These are phyloP conservation scores for Pachyuromys duprasi DNA, from an alignment of 2,797 vertebrate species.

Conservation along the genomic window DNA sequence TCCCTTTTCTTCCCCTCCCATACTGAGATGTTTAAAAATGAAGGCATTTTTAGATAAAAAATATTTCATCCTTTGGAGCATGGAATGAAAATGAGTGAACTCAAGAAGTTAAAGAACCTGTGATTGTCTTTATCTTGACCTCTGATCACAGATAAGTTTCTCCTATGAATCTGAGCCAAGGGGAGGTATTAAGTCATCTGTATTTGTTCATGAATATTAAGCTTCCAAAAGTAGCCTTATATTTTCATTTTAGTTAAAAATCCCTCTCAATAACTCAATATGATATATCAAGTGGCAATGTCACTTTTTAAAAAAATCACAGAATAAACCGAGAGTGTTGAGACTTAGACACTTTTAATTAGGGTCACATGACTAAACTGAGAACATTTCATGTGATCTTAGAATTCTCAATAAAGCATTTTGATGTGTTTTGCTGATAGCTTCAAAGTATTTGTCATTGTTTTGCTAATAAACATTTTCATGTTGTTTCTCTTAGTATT, in stretches of 20 bases:
- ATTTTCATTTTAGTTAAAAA: background rate
- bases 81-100: background rate
- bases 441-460: background rate
- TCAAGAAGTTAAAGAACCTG: background rate
- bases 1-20: too few relatives aligned
- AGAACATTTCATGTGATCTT: slow-evolving; percentile 22
- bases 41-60: background rate
- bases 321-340: background rate
- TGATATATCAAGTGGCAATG: background rate
- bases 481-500: slow-evolving; percentile 19
- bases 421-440: background rate
- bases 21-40: background rate
- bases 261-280: background rate
- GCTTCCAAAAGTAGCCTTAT: background rate
- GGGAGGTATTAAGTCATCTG: background rate
- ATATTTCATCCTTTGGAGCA: background rate
- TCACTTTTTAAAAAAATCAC: background rate
- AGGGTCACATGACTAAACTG: background rate
- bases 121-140: background rate
- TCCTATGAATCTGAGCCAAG: background rate
- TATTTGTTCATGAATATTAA: slow-evolving; percentile 14
- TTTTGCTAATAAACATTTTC: background rate
- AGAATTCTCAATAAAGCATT: slow-evolving; percentile 37
- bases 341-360: background rate
- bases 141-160: background rate